A percentile compares a stretch with the other conserved stretches of the same genome.
Conservation (phyloP, 2,797 vertebrate species). For the Acridotheres tristis region DNA sequence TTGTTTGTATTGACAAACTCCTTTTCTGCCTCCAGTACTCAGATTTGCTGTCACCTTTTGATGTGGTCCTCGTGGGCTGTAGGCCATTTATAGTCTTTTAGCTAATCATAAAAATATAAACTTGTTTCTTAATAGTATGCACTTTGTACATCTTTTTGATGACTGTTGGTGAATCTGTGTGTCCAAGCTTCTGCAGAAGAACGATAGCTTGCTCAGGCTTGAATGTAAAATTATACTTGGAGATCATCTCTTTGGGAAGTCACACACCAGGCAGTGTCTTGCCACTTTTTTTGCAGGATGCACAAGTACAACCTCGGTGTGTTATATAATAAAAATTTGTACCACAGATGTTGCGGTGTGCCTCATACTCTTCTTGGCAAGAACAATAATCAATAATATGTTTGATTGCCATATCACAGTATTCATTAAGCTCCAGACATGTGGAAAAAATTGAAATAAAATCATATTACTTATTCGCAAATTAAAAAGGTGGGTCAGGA, state of each 20-base stretch:
- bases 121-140: background rate
- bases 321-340: background rate
- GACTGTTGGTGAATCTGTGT: background rate
- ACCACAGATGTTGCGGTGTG: background rate
- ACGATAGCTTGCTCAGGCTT: background rate
- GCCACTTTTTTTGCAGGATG: background rate
- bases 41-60: background rate
- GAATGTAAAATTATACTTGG: background rate
- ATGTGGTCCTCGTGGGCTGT: background rate
- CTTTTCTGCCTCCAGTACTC: background rate
- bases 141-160: background rate
- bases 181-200: background rate
- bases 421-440: background rate
- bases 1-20: background rate
- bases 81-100: background rate
- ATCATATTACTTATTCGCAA: background rate
- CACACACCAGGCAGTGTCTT: background rate
- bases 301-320: background rate
- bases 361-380: background rate
- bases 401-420: background rate
- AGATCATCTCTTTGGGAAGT: background rate
- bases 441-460: background rate
- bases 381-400: background rate
- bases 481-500: background rate
- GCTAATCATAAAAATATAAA: background rate